Evolutionary conservation across 1,140 invertebrate genomes (phyloP).

Genomic region (Hermatobates lingyangjiaoensis): DNA sequence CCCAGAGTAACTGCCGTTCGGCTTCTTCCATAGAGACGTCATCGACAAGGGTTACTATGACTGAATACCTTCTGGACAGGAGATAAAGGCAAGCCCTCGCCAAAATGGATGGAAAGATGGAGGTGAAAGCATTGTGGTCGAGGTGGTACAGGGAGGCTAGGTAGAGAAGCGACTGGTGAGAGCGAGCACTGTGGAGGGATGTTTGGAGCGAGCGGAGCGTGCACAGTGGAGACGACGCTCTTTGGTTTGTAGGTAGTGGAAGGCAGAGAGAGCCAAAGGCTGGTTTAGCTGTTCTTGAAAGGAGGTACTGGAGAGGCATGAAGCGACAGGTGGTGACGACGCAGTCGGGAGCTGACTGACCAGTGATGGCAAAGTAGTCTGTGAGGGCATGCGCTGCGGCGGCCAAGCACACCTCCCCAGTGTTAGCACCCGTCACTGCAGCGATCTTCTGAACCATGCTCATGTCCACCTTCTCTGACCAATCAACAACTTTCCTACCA

Average conservation of each 20-base stretch:
- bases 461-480: slow-evolving; percentile 43
- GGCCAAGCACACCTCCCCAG: slow-evolving; percentile 44
- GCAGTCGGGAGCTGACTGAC: slow-evolving; percentile 25
- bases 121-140: slow-evolving; percentile 41
- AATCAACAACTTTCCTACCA: slow-evolving; percentile 55
- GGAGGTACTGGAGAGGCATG: slow-evolving; percentile 29
- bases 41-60: slow-evolving; percentile 42
- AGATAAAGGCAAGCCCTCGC: slow-evolving; percentile 46
- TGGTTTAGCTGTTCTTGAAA: slow-evolving; percentile 16
- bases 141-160: slow-evolving; percentile 44
- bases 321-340: slow-evolving; percentile 35
- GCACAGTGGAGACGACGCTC: slow-evolving; percentile 25
- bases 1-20: slow-evolving; percentile 29
- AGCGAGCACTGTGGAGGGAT: slow-evolving; percentile 31
- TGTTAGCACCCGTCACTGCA: slow-evolving; percentile 35
- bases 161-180: slow-evolving; percentile 41
- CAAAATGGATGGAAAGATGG: slow-evolving; percentile 41
- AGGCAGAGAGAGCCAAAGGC: slow-evolving; percentile 36
- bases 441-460: slow-evolving; percentile 32
- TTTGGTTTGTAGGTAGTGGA: slow-evolving; percentile 30
- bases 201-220: slow-evolving; percentile 8
- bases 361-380: slow-evolving; percentile 32
- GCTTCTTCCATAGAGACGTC: slow-evolving; percentile 21
- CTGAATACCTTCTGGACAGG: slow-evolving; percentile 46
- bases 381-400: slow-evolving; percentile 38